Conservation (phyloP, 2,888 invertebrate genomes). For the Archaeoteleia sp. region DNA sequence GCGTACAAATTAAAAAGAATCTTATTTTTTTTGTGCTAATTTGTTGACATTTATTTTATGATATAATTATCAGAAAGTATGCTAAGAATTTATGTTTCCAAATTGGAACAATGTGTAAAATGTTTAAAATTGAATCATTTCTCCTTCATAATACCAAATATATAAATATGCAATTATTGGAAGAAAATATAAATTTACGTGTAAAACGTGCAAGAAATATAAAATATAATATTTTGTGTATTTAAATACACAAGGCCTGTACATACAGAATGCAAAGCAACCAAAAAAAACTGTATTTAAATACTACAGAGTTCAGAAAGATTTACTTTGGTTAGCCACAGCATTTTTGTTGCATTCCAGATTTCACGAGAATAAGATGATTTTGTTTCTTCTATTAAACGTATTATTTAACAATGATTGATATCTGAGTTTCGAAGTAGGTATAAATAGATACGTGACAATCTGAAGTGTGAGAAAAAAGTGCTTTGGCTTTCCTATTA, state of each 20-base stretch:
- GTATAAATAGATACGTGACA: no score
- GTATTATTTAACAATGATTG: not conserved
- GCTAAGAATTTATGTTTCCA: not conserved
- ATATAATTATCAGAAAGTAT: not conserved
- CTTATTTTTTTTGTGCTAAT: no score
- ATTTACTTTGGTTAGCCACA: conserved; percentile 18
- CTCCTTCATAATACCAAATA: not conserved
- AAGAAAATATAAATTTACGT: no score
- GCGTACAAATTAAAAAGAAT: no score
- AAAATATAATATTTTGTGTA: not conserved
- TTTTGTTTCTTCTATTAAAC: not conserved
- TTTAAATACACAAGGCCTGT: no score
- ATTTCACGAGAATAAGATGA: not conserved
- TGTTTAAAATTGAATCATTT: not conserved
- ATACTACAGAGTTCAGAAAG: no score
- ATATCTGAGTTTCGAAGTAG: no score
- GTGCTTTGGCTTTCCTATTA: conserved; percentile 53
- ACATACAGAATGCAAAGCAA: no score
- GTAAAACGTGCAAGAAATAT: no score
- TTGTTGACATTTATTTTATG: conserved; percentile 27
- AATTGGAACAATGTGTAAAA: not conserved
- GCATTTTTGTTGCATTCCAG: conserved; percentile 13
- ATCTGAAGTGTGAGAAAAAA: conserved; percentile 5
- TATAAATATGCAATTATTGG: conserved; percentile 5
- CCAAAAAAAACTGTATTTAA: conserved; percentile 29